These are phyloP conservation scores for Mylabris sibirica DNA, from an alignment of 2,888 invertebrate genomes.

Conservation along the genomic window DNA sequence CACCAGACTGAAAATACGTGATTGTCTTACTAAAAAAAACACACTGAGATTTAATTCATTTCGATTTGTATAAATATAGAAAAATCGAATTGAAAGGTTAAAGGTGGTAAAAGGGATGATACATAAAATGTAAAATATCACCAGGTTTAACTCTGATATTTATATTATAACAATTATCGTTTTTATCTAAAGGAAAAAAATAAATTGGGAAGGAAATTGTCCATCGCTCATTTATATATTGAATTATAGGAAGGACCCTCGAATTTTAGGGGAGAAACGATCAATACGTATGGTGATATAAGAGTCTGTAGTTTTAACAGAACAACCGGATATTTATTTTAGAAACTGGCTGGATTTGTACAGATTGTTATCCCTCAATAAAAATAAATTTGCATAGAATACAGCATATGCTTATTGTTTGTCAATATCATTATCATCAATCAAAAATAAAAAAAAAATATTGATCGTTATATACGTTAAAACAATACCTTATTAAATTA, in stretches of 20 bases:
- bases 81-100: background rate
- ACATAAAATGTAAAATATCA: background rate
- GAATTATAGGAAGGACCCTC: background rate
- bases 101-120: background rate
- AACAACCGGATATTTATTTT: constrained; percentile 10
- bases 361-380: background rate
- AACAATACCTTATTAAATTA: constrained; percentile 8
- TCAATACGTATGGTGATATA: background rate
- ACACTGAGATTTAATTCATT: background rate
- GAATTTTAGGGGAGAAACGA: constrained; percentile 9
- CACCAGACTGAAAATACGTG: background rate
- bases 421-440: background rate
- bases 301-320: background rate
- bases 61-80: background rate
- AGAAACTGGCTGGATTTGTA: background rate
- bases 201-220: background rate
- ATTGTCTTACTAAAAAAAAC: background rate
- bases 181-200: background rate
- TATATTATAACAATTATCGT: background rate
- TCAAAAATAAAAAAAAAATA: background rate
- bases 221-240: background rate
- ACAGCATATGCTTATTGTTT: background rate
- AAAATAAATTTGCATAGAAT: constrained; percentile 6
- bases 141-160: background rate
- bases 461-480: constrained; percentile 1